Conservation (phyloP, 2,797 vertebrate genomes). For the Megaceryle alcyon region DNA sequence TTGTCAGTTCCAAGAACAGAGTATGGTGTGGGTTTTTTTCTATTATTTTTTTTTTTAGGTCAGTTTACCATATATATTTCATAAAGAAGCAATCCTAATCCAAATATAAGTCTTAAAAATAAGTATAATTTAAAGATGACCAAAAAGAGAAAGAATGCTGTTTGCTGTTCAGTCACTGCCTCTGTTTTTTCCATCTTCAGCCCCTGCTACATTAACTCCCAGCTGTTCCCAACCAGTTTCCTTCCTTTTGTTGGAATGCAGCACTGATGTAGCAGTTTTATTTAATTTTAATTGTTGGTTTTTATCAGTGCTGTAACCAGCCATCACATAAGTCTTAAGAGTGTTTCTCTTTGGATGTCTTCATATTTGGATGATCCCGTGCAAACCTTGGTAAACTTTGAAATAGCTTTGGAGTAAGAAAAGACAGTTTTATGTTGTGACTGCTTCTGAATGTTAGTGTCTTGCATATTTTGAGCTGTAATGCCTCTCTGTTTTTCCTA, state of each 20-base stretch:
- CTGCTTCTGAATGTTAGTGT: background rate
- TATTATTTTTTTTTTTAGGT: background rate
- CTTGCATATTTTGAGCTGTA: background rate
- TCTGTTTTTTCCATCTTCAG: background rate
- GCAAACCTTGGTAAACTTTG: background rate
- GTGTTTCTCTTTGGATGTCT: background rate
- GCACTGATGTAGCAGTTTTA: background rate
- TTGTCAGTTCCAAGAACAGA: background rate
- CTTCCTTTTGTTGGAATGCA: slow-evolving; percentile 21
- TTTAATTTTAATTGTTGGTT: background rate
- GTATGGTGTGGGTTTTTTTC: no score
- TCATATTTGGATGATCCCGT: background rate
- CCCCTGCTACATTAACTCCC: background rate
- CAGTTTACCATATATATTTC: background rate
- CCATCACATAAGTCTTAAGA: background rate
- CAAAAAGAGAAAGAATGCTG: background rate
- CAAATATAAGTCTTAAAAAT: background rate
- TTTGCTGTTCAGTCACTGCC: background rate
- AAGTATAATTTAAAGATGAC: background rate
- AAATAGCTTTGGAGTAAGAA: background rate
- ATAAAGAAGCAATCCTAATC: background rate
- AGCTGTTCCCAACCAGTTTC: background rate
- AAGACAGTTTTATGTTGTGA: background rate
- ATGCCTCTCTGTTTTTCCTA: background rate
- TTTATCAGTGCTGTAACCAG: background rate